Base-by-base conservation (phyloP, 2,797 vertebrate species). In the Hafferia zeledoni region DNA sequence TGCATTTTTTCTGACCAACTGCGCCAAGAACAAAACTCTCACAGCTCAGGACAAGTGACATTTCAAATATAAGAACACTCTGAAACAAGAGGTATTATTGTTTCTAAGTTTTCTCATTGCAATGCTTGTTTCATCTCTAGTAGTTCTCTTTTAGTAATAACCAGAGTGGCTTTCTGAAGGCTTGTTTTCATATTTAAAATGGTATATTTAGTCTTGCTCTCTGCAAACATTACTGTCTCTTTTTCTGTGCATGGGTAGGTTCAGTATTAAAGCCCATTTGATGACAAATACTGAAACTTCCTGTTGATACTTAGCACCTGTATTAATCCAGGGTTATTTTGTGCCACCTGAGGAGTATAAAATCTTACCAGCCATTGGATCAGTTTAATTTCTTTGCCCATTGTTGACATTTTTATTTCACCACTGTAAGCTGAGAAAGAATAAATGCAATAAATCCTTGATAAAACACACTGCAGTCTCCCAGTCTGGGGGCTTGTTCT, bases 401-500 rank as follows among this genome's bases (percentile, higher is more conserved):
- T 59, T 89, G 39, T 59, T 91, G 79, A 75, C 44, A 43, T 90
- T 91, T 93, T 94, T 91, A 86, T 86, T 93, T 94, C 59, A 69
- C 69, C 44, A 27, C 35, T 78, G 33, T 72, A 92, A 75, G 3
- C 35, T 85, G 72, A 63, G 83, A 85, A 94, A 41, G 49, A 80
- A n/a, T 57, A 93, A 94, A 89, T 69, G 71, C 55, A 92, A 81
- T 80, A 95, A 87, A 91, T 65, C 33, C 53, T 33, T 46, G 55
- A 71, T 43, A 82, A 91, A 93, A 76, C 24, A 89, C 44, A 55
- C 72, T 81, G 28, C 1, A 2, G 15, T 91, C 44, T 52, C 68
- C 35, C 56, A 41, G 43, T 57, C 69, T 64, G 30, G 31, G 70
- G 65, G 71, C 11, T 87, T 91, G 65, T 30, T 31, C 31, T 81